A percentile compares a stretch with the other conserved stretches of the same genome.
phyloP scores from a whole-genome alignment of 2,113 vertebrate species.

The Megaceryle maxima region DNA sequence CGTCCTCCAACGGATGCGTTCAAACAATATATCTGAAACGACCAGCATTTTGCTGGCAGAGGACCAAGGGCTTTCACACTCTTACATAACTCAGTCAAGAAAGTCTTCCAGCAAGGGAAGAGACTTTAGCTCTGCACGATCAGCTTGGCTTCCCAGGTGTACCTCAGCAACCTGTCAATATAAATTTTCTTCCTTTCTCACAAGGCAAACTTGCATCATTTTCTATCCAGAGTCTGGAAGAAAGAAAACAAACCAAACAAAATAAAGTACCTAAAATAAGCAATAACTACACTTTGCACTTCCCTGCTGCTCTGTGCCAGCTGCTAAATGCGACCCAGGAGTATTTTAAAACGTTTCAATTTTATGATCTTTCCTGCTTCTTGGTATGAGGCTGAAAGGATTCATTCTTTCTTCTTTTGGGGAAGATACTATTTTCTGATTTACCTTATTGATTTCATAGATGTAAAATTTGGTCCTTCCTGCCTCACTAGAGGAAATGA shows the following conservation, averaged over 20 bases:
- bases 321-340: not conserved
- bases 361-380: not conserved
- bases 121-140: not conserved
- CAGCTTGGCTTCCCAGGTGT: not conserved
- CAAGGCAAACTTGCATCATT: not conserved
- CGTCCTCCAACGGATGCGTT: accelerated
- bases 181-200: not conserved
- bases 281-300: not conserved
- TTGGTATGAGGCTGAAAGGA: not conserved
- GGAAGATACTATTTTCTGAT: not conserved
- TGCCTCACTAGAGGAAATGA: not conserved
- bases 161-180: not conserved
- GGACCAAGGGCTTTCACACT: not conserved
- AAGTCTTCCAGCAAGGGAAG: not conserved
- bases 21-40: not conserved
- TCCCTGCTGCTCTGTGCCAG: slow-evolving; percentile 10
- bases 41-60: not conserved
- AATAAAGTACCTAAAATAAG: not conserved
- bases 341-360: not conserved
- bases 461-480: not conserved
- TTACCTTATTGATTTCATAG: not conserved
- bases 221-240: not conserved
- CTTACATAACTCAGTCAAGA: not conserved
- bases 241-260: not conserved
- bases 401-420: not conserved